Evolutionary conservation across 2,113 vertebrate genomes (phyloP), one percentile per base, ranked within the genome.

Genomic region (Hemiscyllium ocellatum): DNA sequence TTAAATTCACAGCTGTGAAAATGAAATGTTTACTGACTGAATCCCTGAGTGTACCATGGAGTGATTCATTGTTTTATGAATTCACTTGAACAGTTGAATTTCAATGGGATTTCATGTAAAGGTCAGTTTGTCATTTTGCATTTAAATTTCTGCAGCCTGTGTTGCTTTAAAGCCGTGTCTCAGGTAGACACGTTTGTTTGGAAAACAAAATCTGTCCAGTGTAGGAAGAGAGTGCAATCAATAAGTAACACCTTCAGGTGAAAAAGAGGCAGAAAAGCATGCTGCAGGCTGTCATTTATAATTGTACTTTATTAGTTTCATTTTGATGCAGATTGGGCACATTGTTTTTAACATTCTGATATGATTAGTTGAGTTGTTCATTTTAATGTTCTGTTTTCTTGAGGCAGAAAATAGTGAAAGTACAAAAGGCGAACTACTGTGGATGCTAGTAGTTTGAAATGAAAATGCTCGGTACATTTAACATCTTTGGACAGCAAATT

Each of bases 71-170:
- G 47, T 70, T 94, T 94, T 94, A 69, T 94, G 66, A 69, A 69
- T 24, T 69, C 42, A 69, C 42, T 94, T 66, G 65, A 69, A 37
- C 22, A 94, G 66, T 37, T 94, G n/a, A 94, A 94, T 94, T 70
- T 42, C 91, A 70, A 70, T 94, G 66, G 93, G 37, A 47, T 47
- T 94, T 94, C 93, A 94, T 24, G 29, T 50, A 94, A 47, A 69
- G 93, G 66, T 70, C 66, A 47, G 37, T 69, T 42, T 69, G 12
- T 94, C 70, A 69, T 42, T 94, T 94, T 94, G n/a, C 22, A 68
- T 70, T 22, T 42, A 50, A 47, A 26, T 69, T 47, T 94, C 24
- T 50, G 22, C 15, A 70, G 37, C 20, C 70, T 70, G 66, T 94
- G 65, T 61, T 61, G 56, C 47, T 94, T 42, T 70, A 69, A 94